Evolutionary conservation across 2,888 invertebrate genomes (phyloP).

Genomic region (Xestia rhomboidea): DNA sequence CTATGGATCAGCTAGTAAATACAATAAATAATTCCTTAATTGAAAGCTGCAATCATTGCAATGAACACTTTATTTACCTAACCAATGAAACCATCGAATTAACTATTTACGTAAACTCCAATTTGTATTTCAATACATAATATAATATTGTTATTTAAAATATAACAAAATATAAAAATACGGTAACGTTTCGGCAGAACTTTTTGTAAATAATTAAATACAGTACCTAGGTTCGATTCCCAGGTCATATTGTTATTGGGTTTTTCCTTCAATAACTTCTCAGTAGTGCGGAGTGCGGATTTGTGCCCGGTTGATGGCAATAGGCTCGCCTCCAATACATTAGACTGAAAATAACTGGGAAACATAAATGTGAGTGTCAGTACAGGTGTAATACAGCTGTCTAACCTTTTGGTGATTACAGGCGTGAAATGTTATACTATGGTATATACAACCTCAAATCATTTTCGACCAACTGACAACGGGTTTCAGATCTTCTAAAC

Average conservation of each 20-base stretch:
- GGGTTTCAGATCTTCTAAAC: neutral
- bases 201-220: neutral
- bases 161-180: neutral
- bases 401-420: neutral
- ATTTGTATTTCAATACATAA: neutral
- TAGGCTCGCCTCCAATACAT: neutral
- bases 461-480: neutral
- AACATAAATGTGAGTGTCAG: no score
- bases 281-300: neutral
- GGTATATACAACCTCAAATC: neutral
- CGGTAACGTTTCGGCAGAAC: neutral
- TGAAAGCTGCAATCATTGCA: slow-evolving; percentile 1
- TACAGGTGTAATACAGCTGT: no score
- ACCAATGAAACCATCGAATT: neutral
- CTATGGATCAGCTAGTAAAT: neutral
- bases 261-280: no score
- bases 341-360: no score
- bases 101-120: neutral
- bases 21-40: slow-evolving; percentile 1
- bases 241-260: neutral
- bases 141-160: no score
- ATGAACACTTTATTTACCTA: neutral
- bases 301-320: neutral
- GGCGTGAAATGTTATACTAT: neutral
- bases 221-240: neutral